Percentiles rank a stretch among this genome's conserved stretches.
phyloP scores from a whole-genome alignment of 2,888 invertebrate species.

The Xanthostigma xanthostigma region DNA sequence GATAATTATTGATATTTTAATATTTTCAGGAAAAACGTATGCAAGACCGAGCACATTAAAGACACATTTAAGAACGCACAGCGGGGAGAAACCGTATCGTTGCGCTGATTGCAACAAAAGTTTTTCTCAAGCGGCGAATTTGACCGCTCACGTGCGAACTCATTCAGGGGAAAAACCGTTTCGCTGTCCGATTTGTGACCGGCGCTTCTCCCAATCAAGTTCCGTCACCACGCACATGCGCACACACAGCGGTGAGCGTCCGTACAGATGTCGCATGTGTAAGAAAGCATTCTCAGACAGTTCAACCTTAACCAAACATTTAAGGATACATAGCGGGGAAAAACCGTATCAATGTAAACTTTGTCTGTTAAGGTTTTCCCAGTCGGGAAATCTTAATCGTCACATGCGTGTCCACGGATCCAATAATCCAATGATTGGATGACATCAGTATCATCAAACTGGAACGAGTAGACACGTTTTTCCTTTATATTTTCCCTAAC shows the following conservation, averaged over 20 bases:
- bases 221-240: slow-evolving; percentile 98
- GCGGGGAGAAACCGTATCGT: slow-evolving; percentile 84
- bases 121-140: slow-evolving; percentile 95
- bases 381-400: slow-evolving; percentile 95
- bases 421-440: slow-evolving; percentile 38
- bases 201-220: slow-evolving; percentile 91
- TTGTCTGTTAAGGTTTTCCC: slow-evolving; percentile 89
- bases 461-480: too few relatives aligned
- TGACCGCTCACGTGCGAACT: slow-evolving; percentile 91
- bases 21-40: slow-evolving; percentile 58
- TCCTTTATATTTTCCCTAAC: too few relatives aligned
- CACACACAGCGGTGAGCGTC: slow-evolving; percentile 99
- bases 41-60: slow-evolving; percentile 93
- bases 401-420: slow-evolving; percentile 95
- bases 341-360: slow-evolving; percentile 98
- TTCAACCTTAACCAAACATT: slow-evolving; percentile 93
- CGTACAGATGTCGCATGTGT: slow-evolving; percentile 85
- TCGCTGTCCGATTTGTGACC: slow-evolving; percentile 90
- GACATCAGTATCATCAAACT: slow-evolving; percentile 1
- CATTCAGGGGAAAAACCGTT: slow-evolving; percentile 98
- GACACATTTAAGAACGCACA: slow-evolving; percentile 92
- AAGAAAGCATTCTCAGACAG: slow-evolving; percentile 98
- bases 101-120: slow-evolving; percentile 92
- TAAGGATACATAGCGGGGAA: slow-evolving; percentile 80
- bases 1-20: neutral